Evolutionary conservation across 64 coral and sea anemone species (phyloP), one percentile per base, ranked within the genome.

Genomic region (Montipora sp.): DNA sequence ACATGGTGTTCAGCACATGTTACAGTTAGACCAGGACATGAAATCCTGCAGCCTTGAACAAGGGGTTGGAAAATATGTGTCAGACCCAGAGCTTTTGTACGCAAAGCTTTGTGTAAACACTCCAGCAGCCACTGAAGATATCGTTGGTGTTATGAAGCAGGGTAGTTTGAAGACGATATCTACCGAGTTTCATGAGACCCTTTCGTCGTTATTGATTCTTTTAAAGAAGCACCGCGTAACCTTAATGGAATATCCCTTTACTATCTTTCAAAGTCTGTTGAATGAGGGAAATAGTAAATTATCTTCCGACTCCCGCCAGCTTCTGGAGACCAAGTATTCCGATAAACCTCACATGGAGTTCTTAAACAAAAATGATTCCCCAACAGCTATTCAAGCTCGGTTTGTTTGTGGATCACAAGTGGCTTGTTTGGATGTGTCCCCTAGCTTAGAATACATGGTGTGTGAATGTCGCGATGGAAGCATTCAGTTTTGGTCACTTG

Each of bases 381-480:
- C n/a, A 60, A 59, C 36, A 67, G 16, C 36, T 11, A 59, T 69
- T 83, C 60, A 68, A 67, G 43, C 60, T 9, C 5, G 0, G 14
- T 83, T 69, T 68, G 13, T 47, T 45, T 68, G 27, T 48, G 47
- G 36, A 12, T 66, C 80, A 8, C 1, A 47, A 20, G 80, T 83
- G 16, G 80, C 27, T 68, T 83, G 80, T 83, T 83, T 83, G 8
- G 80, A 83, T 47, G 80, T 83, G 45, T 83, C 80, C 8, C 59
- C 80, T 7, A 27, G 18, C 59, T 67, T 15, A 19, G 80, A 83
- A 58, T 83, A 83, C 60, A 47, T 83, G 44, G 80, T 83, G 14
- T 67, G 80, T 47, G 80, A 83, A 83, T 83, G 80, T 48, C 3
- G 36, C 15, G 43, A 83, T 18, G 80, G 80, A 3, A 83, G 21